phyloP scores from a whole-genome alignment of 2,888 invertebrate genomes.

The Monoplex corrugatus region DNA sequence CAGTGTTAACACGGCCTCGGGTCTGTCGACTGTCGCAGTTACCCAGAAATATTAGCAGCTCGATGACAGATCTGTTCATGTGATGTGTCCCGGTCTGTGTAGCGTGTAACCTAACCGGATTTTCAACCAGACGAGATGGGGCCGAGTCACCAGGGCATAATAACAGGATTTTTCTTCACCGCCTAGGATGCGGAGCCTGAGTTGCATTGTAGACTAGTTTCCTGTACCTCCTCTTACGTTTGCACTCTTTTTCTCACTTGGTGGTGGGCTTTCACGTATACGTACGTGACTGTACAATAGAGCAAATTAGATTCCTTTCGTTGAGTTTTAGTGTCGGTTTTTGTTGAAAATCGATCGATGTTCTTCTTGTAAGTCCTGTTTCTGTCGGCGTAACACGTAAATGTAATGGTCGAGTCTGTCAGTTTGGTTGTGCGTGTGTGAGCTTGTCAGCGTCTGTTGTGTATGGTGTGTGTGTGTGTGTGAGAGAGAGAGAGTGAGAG shows the following conservation, averaged over 20 bases:
- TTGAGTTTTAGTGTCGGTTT: neutral
- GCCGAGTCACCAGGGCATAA: conserved; percentile 30
- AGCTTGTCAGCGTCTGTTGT: neutral
- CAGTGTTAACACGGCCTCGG: neutral
- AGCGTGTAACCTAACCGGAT: conserved; percentile 49
- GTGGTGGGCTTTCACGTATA: neutral
- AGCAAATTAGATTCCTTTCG: neutral
- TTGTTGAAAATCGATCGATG: neutral
- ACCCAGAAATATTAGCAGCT: conserved; percentile 41
- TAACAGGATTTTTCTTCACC: conserved; percentile 43
- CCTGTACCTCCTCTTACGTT: neutral
- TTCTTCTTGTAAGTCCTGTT: neutral
- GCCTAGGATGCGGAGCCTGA: conserved; percentile 33
- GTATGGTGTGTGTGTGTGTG: conserved; percentile 11
- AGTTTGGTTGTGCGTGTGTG: neutral
- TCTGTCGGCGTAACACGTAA: neutral
- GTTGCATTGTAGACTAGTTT: neutral
- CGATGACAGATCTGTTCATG: conserved; percentile 12
- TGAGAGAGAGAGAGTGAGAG: conserved; percentile 10
- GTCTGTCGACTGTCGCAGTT: conserved; percentile 29
- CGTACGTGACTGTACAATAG: neutral
- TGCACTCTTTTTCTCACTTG: neutral
- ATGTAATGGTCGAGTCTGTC: neutral
- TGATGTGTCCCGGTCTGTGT: neutral
- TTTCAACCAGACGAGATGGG: conserved; percentile 45